These are phyloP conservation scores for Clunio marinus DNA, from an alignment of 2,888 invertebrate species.

Conservation along the genomic window DNA sequence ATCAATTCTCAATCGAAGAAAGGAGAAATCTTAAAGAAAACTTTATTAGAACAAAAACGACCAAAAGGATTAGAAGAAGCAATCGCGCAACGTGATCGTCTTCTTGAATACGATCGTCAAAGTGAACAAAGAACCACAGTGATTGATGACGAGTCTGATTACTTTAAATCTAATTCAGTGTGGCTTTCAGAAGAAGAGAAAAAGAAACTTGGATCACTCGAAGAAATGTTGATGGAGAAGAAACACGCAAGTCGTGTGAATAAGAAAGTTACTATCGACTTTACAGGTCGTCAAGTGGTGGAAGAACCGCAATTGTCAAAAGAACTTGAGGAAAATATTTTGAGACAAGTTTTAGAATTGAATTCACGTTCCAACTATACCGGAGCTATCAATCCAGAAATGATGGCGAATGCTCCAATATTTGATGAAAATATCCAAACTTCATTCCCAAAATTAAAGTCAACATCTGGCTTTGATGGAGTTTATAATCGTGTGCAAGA, in stretches of 20 bases:
- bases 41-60: constrained; percentile 59
- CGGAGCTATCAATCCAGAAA: constrained; percentile 1
- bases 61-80: constrained; percentile 66
- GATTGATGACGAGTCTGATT: constrained; percentile 88
- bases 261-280: constrained; percentile 72
- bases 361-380: constrained; percentile 40
- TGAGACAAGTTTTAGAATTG: constrained; percentile 49
- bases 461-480: constrained; percentile 43
- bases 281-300: constrained; percentile 60
- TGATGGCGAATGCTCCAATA: background rate
- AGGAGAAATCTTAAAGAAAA: constrained; percentile 62
- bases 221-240: constrained; percentile 62
- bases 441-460: background rate
- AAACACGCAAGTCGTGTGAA: constrained; percentile 65
- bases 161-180: constrained; percentile 76
- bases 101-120: constrained; percentile 79
- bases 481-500: constrained; percentile 69
- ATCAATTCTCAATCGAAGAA: constrained; percentile 64
- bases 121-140: constrained; percentile 56
- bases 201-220: constrained; percentile 59
- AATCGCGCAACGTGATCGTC: constrained; percentile 69
- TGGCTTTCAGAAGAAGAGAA: constrained; percentile 75
- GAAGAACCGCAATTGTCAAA: constrained; percentile 52
- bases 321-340: constrained; percentile 49
- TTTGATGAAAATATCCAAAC: constrained; percentile 13